Evolutionary conservation across 2,888 invertebrate genomes (phyloP), one percentile per base, ranked within the genome.

Genomic region (Zonitis immaculata): DNA sequence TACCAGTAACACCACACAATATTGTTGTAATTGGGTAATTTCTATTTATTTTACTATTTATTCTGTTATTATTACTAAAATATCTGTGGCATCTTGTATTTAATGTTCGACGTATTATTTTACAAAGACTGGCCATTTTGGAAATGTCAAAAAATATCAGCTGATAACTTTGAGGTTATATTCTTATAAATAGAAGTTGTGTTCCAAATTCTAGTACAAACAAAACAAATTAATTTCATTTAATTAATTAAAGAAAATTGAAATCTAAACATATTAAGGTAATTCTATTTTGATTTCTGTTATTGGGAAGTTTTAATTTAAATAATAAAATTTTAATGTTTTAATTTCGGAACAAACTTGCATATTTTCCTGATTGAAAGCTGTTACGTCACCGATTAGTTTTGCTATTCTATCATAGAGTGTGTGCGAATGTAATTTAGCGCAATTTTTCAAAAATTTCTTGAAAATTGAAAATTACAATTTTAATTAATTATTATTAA

Each of bases 1-100:
- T 76, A 42, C 78, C 79, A 44, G 78, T 75, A 25, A 78, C 67
- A 14, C 65, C 61, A 54, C 66, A 66, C 35, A 67, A 47, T 39
- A 67, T 52, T 7, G 58, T 49, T 25, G n/a, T n/a, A n/a, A 50
- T 7, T 12, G 60, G 56, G 32, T 57, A 52, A 51, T 54, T 58
- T 42, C 52, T 59, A 14, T 27, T 18, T 16, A 25, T 28, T 26
- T 4, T 35, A 6, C 2, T 14, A 35, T 8, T 8, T 16, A 8
- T 35, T 35, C 28, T 12, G 32, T 14, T 45, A 18, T 43, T 39
- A 48, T 51, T 56, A 27, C 49, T 46, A 26, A 52, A 49, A 20
- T 32, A 56, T 35, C 43, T 51, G 14, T 44, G n/a, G 47, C 47
- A 52, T 47, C 26, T 47, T 39, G 44, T 49, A 26, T 25, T 49